Evolutionary conservation across 2,888 invertebrate species (phyloP).

Genomic region (Autographa gamma): DNA sequence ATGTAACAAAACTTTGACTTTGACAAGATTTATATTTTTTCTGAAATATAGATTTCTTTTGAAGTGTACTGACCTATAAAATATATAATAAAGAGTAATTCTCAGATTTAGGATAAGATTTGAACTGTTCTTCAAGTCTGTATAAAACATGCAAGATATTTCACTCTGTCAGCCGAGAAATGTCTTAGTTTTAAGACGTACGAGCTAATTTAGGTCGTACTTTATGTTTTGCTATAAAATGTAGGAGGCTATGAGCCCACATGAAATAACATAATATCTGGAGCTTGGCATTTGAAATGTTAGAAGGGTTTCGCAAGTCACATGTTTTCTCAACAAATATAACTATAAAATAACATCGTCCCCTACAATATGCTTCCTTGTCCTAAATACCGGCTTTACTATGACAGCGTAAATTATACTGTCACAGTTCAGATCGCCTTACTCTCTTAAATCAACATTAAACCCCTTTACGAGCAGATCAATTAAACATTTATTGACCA

Average conservation of each 20-base stretch:
- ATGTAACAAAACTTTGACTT: too few species aligned
- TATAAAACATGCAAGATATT: background rate
- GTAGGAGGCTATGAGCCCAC: background rate
- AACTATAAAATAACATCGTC: slow-evolving; percentile 14
- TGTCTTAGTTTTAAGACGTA: background rate
- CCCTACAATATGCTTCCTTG: slow-evolving; percentile 28
- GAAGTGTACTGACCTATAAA: too few species aligned
- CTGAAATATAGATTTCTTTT: too few species aligned
- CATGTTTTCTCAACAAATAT: slow-evolving; percentile 22
- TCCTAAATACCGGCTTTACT: slow-evolving; percentile 24
- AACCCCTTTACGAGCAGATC: slow-evolving; percentile 51
- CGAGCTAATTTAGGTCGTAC: background rate
- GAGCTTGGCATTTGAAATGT: background rate
- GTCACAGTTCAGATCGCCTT: slow-evolving; percentile 25
- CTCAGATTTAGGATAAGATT: background rate
- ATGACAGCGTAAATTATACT: slow-evolving; percentile 26
- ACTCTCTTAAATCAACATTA: slow-evolving; percentile 50
- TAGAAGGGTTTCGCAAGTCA: slow-evolving; percentile 12
- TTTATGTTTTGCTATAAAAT: background rate
- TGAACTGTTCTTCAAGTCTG: background rate
- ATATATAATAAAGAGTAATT: background rate
- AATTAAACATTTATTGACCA: slow-evolving; percentile 47
- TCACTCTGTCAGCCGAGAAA: slow-evolving; percentile 15
- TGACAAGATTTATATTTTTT: too few species aligned
- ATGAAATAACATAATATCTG: background rate